Percentiles rank a stretch among this genome's conserved stretches.
Evolutionary conservation across 1,140 invertebrate species (phyloP).

Genomic region (Conus ventricosus): DNA sequence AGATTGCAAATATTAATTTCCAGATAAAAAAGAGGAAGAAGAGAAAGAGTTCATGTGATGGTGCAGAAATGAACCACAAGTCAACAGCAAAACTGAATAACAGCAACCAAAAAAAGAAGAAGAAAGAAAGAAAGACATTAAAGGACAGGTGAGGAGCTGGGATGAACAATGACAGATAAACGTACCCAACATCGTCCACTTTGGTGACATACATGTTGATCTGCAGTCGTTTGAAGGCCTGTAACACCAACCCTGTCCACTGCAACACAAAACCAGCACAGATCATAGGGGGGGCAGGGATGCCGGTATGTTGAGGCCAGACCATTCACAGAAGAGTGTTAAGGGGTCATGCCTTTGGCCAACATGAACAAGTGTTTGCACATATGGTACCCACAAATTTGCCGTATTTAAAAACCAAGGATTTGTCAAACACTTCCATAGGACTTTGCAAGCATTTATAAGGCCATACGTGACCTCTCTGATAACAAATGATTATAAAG

Average conservation of each 20-base stretch:
- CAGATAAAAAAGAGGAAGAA: neutral
- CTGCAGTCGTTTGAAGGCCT: conserved; percentile 64
- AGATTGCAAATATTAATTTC: too few species aligned
- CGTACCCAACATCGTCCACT: conserved; percentile 48
- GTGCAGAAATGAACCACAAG: neutral
- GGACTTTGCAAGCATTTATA: too few species aligned
- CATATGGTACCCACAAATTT: too few species aligned
- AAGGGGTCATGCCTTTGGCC: too few species aligned
- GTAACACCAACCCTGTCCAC: conserved; percentile 65
- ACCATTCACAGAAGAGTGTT: too few species aligned
- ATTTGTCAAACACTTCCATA: too few species aligned
- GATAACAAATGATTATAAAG: too few species aligned
- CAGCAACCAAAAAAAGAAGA: neutral
- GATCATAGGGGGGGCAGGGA: neutral
- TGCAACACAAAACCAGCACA: conserved; percentile 34
- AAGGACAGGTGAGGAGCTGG: neutral
- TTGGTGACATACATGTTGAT: conserved; percentile 63
- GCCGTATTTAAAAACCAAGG: too few species aligned
- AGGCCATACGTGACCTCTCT: too few species aligned
- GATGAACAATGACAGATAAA: neutral
- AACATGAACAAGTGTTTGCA: too few species aligned
- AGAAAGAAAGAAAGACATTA: neutral
- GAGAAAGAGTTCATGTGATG: too few species aligned
- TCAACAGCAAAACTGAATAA: neutral
- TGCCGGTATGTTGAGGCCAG: neutral